These are phyloP conservation scores for Pungitius pungitius DNA, from an alignment of 2,113 vertebrate species.

Conservation along the genomic window DNA sequence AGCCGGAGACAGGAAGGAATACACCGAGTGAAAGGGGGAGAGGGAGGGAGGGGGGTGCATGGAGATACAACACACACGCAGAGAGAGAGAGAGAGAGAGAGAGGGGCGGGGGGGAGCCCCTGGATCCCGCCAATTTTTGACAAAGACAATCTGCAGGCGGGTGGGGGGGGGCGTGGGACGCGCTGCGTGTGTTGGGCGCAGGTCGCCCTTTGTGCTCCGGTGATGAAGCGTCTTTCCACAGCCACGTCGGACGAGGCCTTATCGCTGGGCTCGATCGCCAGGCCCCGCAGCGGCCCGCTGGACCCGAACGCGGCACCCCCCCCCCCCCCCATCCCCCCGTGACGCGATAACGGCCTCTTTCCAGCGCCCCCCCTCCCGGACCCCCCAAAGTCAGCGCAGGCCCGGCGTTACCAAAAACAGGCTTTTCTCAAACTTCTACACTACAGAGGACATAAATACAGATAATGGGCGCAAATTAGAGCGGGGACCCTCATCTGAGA, in stretches of 20 bases:
- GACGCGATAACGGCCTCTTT: constrained; percentile 17
- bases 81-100: constrained; percentile 7
- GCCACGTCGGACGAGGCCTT: constrained; percentile 67
- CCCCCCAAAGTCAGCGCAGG: constrained; percentile 58
- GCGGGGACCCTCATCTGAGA: constrained; percentile 68
- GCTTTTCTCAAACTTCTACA: constrained; percentile 48
- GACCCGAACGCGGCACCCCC: constrained; percentile 50
- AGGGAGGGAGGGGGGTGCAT: constrained; percentile 26
- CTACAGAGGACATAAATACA: constrained; percentile 57
- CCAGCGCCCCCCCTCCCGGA: constrained; percentile 20
- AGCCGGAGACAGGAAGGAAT: constrained; percentile 45
- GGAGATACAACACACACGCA: constrained; percentile 20
- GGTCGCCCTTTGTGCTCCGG: constrained; percentile 69
- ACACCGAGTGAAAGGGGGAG: constrained; percentile 28
- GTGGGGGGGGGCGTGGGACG: constrained; percentile 48
- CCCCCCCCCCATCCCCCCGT: not conserved
- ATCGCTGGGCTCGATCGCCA: constrained; percentile 61
- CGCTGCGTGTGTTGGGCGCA: constrained; percentile 66
- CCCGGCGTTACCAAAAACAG: constrained; percentile 39
- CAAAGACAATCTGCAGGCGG: constrained; percentile 72
- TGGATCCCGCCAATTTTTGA: constrained; percentile 73
- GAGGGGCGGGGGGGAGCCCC: constrained; percentile 49
- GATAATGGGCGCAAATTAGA: constrained; percentile 66
- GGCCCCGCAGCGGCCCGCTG: constrained; percentile 58
- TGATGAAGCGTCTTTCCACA: constrained; percentile 72